Evolutionary conservation across 2,888 invertebrate genomes (phyloP).

Genomic region (Sinotaia quadrata): DNA sequence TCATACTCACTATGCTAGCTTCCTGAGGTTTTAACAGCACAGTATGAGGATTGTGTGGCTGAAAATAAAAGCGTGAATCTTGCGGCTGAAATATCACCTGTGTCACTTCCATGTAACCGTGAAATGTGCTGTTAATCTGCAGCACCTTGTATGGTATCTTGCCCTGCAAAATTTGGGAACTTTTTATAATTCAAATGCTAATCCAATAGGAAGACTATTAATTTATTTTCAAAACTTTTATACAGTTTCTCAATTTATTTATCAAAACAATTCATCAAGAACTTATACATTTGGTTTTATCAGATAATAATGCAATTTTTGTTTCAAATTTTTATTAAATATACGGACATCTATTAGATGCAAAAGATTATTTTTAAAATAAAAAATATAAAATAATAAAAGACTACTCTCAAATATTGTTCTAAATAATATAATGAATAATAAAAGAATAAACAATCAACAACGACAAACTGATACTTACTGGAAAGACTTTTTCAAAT

Average conservation of each 20-base stretch:
- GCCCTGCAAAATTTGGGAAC: slow-evolving; percentile 79
- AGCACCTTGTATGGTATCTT: slow-evolving; percentile 84
- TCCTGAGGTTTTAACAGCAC: slow-evolving; percentile 63
- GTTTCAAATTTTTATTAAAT: too few relatives aligned
- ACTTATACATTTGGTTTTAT: not conserved
- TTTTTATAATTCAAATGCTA: not conserved
- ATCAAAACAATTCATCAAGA: not conserved
- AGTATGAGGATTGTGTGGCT: slow-evolving; percentile 68
- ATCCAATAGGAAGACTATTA: not conserved
- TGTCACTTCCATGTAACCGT: slow-evolving; percentile 84
- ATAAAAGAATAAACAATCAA: not conserved
- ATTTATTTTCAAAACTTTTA: slow-evolving; percentile 1
- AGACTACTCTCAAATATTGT: too few relatives aligned
- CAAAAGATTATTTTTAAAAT: too few relatives aligned
- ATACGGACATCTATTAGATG: too few relatives aligned
- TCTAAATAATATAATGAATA: too few relatives aligned
- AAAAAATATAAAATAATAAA: too few relatives aligned
- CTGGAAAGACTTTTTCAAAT: slow-evolving; percentile 86
- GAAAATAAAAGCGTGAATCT: slow-evolving; percentile 78
- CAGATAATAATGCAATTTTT: too few relatives aligned
- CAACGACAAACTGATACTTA: slow-evolving; percentile 73
- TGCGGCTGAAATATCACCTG: slow-evolving; percentile 78
- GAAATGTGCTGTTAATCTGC: slow-evolving; percentile 86
- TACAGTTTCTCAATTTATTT: not conserved
- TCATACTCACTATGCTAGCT: slow-evolving; percentile 65